These are phyloP conservation scores for Gymnothorax reevesii DNA, from an alignment of 2,797 vertebrate species.

Conservation along the genomic window DNA sequence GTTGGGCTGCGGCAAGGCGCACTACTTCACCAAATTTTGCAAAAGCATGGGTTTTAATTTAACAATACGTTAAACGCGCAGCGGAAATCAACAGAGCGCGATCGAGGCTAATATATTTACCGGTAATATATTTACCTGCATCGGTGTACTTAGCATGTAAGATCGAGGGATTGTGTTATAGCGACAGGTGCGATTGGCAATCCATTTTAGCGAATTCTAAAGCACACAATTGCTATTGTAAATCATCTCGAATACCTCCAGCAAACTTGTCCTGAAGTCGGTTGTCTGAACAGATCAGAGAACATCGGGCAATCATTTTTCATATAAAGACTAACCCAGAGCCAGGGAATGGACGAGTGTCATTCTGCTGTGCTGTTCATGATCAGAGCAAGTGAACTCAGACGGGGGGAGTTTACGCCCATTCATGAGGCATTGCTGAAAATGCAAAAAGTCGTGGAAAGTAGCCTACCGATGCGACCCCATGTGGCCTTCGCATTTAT, in stretches of 20 bases:
- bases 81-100: neutral
- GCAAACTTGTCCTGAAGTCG: neutral
- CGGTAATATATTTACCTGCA: constrained; percentile 15
- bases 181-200: neutral
- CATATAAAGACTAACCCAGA: neutral
- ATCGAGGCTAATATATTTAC: neutral
- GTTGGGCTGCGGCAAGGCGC: constrained; percentile 42
- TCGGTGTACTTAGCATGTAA: neutral
- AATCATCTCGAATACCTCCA: neutral
- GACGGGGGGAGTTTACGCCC: neutral
- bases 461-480: constrained; percentile 5
- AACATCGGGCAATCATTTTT: neutral
- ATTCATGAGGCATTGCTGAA: neutral
- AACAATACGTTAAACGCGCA: constrained; percentile 18
- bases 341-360: neutral
- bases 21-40: constrained; percentile 54
- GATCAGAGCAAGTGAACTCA: neutral
- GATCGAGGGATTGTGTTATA: neutral
- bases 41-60: constrained; percentile 50
- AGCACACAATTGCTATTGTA: too few species aligned
- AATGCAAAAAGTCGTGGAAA: constrained; percentile 29
- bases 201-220: neutral
- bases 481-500: constrained; percentile 23
- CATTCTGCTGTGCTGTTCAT: neutral
- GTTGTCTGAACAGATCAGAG: neutral